Conservation (phyloP, 2,888 invertebrate genomes). For the Troglohyphantes excavatus region DNA sequence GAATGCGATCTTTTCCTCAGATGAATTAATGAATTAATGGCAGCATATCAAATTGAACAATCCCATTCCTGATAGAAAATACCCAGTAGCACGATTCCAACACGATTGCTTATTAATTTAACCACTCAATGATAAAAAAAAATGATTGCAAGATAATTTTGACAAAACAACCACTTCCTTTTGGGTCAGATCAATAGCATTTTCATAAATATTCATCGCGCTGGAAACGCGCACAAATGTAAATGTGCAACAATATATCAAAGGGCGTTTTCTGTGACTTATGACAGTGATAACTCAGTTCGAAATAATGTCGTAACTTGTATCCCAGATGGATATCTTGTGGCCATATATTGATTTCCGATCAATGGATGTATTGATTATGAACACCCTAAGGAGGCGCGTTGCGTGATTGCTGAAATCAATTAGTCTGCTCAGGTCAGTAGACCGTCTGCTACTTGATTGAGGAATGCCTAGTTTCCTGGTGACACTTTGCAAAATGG, state of each 20-base stretch:
- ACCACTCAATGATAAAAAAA: neutral
- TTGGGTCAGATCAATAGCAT: conserved; percentile 29
- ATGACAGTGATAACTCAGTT: conserved; percentile 6
- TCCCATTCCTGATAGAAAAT: neutral
- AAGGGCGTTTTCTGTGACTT: conserved; percentile 54
- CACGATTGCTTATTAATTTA: neutral
- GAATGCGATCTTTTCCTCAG: no score
- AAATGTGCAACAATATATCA: conserved; percentile 2
- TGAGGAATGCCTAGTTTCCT: neutral
- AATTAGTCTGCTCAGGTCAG: conserved; percentile 29
- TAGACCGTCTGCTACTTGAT: conserved; percentile 10
- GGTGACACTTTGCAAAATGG: neutral
- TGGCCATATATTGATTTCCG: neutral
- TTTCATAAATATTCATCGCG: neutral
- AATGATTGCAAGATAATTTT: neutral
- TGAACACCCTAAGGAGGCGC: conserved; percentile 8
- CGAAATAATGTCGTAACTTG: neutral
- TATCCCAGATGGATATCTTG: neutral
- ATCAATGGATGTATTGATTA: neutral
- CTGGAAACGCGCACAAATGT: neutral
- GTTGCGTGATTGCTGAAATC: neutral
- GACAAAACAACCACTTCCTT: conserved; percentile 19
- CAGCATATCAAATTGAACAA: neutral
- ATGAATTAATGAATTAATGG: no score
- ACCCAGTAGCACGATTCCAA: neutral